These are phyloP conservation scores for Eulemur macaco DNA, from an alignment of 2,113 vertebrate genomes.

Conservation along the genomic window DNA sequence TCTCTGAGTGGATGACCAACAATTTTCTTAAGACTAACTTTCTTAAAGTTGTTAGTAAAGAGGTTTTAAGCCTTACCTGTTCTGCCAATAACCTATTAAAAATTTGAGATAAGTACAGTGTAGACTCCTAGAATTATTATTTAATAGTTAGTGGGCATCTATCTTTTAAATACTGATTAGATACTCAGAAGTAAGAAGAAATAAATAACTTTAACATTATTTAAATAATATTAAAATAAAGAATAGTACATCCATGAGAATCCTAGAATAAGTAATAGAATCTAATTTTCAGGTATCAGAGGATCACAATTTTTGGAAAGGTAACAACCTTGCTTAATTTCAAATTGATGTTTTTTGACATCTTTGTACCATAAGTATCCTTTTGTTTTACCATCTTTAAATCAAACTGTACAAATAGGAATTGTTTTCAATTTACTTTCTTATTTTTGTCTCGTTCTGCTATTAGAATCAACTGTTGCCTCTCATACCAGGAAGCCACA, in stretches of 20 bases:
- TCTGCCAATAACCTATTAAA: not conserved
- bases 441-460: slow-evolving; percentile 73
- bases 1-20: not conserved
- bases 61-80: not conserved
- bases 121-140: not conserved
- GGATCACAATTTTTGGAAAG: slow-evolving; percentile 25
- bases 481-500: slow-evolving; percentile 78
- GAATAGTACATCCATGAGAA: not conserved
- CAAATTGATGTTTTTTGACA: slow-evolving; percentile 28
- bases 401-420: not conserved
- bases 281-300: not conserved
- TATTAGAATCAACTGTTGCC: slow-evolving; percentile 80
- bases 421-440: slow-evolving; percentile 60
- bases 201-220: no score
- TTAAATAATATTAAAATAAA: not conserved
- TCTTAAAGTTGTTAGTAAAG: not conserved
- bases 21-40: not conserved
- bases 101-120: not conserved
- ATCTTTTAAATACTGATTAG: not conserved
- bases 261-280: not conserved
- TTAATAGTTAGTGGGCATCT: not conserved
- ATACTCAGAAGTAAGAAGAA: not conserved
- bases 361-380: not conserved
- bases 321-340: slow-evolving; percentile 30
- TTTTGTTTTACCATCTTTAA: slow-evolving; percentile 30